These are phyloP conservation scores for Trypoxylus dichotomus DNA, from an alignment of 1,140 invertebrate species.

Conservation along the genomic window DNA sequence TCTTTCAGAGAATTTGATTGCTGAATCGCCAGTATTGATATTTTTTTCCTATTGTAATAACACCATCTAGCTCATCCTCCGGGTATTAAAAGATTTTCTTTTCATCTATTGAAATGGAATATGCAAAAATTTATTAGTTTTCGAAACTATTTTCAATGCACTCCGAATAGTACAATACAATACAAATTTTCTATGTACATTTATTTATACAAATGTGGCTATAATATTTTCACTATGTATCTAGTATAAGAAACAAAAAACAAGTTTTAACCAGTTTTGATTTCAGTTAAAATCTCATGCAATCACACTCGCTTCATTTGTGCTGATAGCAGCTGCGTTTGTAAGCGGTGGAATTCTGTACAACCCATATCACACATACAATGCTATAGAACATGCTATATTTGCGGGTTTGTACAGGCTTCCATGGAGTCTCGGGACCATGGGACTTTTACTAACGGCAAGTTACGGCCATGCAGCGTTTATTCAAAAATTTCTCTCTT, in stretches of 20 bases:
- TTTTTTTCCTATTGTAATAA: too few relatives aligned
- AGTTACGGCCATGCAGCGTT: slow-evolving; percentile 49
- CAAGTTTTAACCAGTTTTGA: not conserved
- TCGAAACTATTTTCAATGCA: too few relatives aligned
- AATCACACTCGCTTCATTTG: slow-evolving; percentile 37
- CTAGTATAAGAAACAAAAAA: too few relatives aligned
- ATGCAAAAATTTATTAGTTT: too few relatives aligned
- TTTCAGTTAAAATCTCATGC: slow-evolving; percentile 33
- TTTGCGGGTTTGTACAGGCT: slow-evolving; percentile 62
- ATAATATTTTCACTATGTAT: too few relatives aligned
- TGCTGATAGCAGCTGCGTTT: slow-evolving; percentile 48
- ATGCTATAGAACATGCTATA: slow-evolving; percentile 55
- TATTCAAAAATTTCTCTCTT: slow-evolving; percentile 50
- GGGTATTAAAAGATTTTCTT: too few relatives aligned
- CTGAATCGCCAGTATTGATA: too few relatives aligned
- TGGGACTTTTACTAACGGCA: slow-evolving; percentile 56
- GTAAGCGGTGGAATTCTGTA: slow-evolving; percentile 53
- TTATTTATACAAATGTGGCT: not conserved
- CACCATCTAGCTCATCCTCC: too few relatives aligned
- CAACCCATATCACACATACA: slow-evolving; percentile 54
- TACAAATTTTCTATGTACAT: not conserved
- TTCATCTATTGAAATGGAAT: too few relatives aligned
- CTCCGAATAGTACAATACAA: too few relatives aligned
- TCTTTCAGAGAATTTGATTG: too few relatives aligned
- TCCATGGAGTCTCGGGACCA: slow-evolving; percentile 58